Conservation (phyloP, 2,797 vertebrate genomes). For the Eulemur albifrons region DNA sequence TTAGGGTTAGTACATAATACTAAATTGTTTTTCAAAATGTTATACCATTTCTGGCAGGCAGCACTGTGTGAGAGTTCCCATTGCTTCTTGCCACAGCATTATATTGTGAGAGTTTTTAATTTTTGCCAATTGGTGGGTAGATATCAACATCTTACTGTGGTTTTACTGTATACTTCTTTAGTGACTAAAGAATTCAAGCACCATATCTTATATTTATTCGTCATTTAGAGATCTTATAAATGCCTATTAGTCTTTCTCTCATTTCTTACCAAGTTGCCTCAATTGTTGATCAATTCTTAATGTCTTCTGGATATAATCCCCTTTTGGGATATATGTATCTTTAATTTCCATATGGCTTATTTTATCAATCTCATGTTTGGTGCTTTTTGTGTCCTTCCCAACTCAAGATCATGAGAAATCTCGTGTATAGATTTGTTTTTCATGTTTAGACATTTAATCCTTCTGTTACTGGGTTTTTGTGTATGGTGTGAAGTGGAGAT, state of each 20-base stretch:
- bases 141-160: neutral
- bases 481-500: slow-evolving; percentile 7
- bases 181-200: neutral
- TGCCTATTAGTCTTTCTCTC: neutral
- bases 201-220: neutral
- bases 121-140: neutral
- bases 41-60: neutral
- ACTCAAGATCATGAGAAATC: neutral
- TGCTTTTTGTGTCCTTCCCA: neutral
- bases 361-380: neutral
- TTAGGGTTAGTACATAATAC: neutral
- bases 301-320: neutral
- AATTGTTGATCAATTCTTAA: neutral
- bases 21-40: neutral
- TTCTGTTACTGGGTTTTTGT: neutral
- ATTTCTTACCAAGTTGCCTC: neutral
- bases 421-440: neutral
- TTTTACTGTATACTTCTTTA: slow-evolving; percentile 17
- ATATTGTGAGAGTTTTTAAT: neutral
- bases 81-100: neutral
- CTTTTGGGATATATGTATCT: neutral
- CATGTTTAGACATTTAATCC: neutral
- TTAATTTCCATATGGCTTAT: neutral
- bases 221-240: neutral
- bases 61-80: neutral